phyloP scores from a whole-genome alignment of 2,797 vertebrate species.

The Neosilurus mollespiculum region DNA sequence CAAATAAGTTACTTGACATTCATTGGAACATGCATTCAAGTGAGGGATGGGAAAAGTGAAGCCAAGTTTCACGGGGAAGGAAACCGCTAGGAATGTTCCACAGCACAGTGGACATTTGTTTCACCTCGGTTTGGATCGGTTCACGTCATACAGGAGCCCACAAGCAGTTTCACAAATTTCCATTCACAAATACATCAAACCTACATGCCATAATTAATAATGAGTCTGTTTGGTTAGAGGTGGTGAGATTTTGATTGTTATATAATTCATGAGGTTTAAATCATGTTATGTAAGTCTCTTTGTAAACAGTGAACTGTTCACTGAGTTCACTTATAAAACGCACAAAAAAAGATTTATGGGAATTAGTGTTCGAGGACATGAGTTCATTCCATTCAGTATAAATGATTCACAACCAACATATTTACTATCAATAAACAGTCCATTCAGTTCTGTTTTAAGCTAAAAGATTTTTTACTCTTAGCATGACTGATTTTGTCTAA shows the following conservation, averaged over 20 bases:
- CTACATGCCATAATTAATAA: conserved; percentile 37
- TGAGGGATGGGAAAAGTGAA: conserved; percentile 58
- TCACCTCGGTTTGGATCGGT: conserved; percentile 26
- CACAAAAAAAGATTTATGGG: conserved; percentile 17
- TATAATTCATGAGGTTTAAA: conserved; percentile 8
- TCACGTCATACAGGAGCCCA: conserved; percentile 47
- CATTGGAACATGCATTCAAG: conserved; percentile 81
- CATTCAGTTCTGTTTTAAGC: conserved; percentile 28
- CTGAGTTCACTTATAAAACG: conserved; percentile 15
- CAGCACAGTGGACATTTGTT: conserved; percentile 37
- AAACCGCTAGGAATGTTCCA: conserved; percentile 68
- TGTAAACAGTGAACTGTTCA: conserved; percentile 28
- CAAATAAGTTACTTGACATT: conserved; percentile 78
- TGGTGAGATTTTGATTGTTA: conserved; percentile 13
- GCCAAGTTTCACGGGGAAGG: conserved; percentile 53
- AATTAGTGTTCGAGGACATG: conserved; percentile 18
- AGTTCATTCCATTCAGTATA: conserved; percentile 7
- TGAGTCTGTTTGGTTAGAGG: background rate
- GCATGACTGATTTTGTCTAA: conserved; percentile 25
- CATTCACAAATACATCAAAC: conserved; percentile 46
- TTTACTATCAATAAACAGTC: conserved; percentile 26
- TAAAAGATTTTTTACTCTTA: conserved; percentile 38
- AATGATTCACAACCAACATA: conserved; percentile 21
- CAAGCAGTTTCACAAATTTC: conserved; percentile 37
- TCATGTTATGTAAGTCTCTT: conserved; percentile 1